These are phyloP conservation scores for Henricia sp. DNA, from an alignment of 53 echinoderm and acorn worm species.

Conservation along the genomic window DNA sequence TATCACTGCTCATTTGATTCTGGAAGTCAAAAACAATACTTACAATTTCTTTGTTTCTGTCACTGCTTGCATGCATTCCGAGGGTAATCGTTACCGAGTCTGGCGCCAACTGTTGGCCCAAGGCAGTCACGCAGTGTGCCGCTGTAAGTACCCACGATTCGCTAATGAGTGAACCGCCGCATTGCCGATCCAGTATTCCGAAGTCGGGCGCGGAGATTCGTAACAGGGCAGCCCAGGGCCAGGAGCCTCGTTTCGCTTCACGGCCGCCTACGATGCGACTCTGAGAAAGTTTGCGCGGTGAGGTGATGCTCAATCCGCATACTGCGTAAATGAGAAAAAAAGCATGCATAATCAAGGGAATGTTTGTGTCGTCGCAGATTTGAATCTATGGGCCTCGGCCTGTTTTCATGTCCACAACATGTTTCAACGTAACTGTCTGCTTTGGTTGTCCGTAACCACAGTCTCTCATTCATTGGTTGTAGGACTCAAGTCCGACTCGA, in stretches of 20 bases:
- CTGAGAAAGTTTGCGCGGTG: not conserved
- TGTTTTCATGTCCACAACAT: too few relatives aligned
- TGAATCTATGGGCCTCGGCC: too few relatives aligned
- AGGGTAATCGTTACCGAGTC: conserved; percentile 13
- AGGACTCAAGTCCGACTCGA: too few relatives aligned
- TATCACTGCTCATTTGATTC: too few relatives aligned
- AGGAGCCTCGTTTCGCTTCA: conserved; percentile 17
- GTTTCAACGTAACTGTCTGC: too few relatives aligned
- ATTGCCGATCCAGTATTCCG: not conserved
- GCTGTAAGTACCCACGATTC: conserved; percentile 57
- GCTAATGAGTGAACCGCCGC: conserved; percentile 47
- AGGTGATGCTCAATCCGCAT: conserved; percentile 23
- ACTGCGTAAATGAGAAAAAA: conserved; percentile 3
- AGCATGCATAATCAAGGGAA: too few relatives aligned
- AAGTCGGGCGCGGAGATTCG: not conserved
- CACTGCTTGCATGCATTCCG: conserved; percentile 22
- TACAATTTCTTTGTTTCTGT: not conserved
- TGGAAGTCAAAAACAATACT: too few relatives aligned
- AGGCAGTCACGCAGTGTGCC: conserved; percentile 56
- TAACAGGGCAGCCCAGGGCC: conserved; percentile 49
- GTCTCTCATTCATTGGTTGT: too few relatives aligned
- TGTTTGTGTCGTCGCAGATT: too few relatives aligned
- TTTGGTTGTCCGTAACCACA: too few relatives aligned
- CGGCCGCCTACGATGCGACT: conserved; percentile 48
- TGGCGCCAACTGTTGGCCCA: conserved; percentile 8